Evolutionary conservation across 2,888 invertebrate species (phyloP).

Genomic region (Ormyrus rosae): DNA sequence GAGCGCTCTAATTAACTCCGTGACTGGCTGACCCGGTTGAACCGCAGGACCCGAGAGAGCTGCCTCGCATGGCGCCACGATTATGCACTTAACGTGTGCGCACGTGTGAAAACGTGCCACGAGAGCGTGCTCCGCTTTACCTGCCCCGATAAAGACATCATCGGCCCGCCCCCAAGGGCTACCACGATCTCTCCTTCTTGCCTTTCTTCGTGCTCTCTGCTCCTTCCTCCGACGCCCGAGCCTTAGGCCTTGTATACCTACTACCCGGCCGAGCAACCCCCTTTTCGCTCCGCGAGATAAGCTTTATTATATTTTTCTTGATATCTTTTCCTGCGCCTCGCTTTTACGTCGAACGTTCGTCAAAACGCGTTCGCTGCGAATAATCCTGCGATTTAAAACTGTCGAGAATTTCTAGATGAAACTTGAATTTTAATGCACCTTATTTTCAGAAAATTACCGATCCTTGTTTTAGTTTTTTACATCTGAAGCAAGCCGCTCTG

Average conservation of each 20-base stretch:
- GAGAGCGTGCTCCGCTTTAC: conserved; percentile 60
- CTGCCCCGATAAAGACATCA: conserved; percentile 72
- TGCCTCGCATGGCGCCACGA: conserved; percentile 56
- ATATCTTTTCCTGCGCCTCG: too few species aligned
- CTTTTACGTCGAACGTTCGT: too few species aligned
- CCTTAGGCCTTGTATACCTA: conserved; percentile 11
- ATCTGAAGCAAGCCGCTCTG: too few species aligned
- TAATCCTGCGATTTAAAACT: too few species aligned
- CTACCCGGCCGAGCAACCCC: neutral
- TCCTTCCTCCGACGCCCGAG: conserved; percentile 12
- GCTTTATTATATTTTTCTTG: neutral
- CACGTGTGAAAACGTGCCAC: conserved; percentile 63
- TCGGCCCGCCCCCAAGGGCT: conserved; percentile 58
- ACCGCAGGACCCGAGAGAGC: conserved; percentile 64
- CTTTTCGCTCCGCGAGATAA: neutral
- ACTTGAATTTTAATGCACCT: too few species aligned
- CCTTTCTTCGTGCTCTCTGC: neutral
- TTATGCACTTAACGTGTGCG: conserved; percentile 55
- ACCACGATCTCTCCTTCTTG: conserved; percentile 50
- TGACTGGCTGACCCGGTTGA: conserved; percentile 73
- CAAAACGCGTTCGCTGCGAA: too few species aligned
- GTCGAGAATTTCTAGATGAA: too few species aligned
- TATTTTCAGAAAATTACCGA: too few species aligned
- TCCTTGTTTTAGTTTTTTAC: too few species aligned
- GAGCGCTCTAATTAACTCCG: conserved; percentile 75